phyloP scores from a whole-genome alignment of 2,888 invertebrate genomes.

The Caenorhabditis plicata region DNA sequence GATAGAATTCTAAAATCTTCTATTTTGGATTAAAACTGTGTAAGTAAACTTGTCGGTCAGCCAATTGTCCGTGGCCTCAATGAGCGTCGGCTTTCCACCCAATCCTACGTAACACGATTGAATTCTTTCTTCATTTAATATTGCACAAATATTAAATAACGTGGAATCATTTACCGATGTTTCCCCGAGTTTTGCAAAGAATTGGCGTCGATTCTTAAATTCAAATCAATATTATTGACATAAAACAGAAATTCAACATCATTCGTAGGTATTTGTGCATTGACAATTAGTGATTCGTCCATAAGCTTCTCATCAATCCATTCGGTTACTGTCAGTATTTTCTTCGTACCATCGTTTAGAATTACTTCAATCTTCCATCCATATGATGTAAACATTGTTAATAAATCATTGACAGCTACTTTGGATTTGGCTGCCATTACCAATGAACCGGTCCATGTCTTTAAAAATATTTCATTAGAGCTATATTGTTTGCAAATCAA shows the following conservation, averaged over 20 bases:
- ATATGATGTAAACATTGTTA: constrained; percentile 67
- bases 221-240: too few species aligned
- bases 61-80: too few species aligned
- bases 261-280: neutral
- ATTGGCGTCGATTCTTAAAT: constrained; percentile 13
- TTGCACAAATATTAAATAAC: constrained; percentile 75
- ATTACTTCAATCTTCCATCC: too few species aligned
- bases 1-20: too few species aligned
- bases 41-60: neutral
- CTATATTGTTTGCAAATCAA: neutral
- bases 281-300: constrained; percentile 3
- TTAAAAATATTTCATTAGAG: constrained; percentile 2
- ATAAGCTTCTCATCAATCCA: neutral
- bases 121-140: constrained; percentile 56
- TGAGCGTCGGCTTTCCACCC: constrained; percentile 14
- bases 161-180: constrained; percentile 89
- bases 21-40: neutral
- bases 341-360: constrained; percentile 1
- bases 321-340: neutral
- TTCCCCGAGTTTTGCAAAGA: constrained; percentile 78
- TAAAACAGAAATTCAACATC: constrained; percentile 6
- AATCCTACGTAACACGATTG: constrained; percentile 23
- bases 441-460: constrained; percentile 53
- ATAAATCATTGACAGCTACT: constrained; percentile 27
- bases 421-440: constrained; percentile 66